A percentile compares a stretch with the other conserved stretches of the same genome.
phyloP scores from a whole-genome alignment of 1,140 invertebrate genomes.

The Wasmannia auropunctata region DNA sequence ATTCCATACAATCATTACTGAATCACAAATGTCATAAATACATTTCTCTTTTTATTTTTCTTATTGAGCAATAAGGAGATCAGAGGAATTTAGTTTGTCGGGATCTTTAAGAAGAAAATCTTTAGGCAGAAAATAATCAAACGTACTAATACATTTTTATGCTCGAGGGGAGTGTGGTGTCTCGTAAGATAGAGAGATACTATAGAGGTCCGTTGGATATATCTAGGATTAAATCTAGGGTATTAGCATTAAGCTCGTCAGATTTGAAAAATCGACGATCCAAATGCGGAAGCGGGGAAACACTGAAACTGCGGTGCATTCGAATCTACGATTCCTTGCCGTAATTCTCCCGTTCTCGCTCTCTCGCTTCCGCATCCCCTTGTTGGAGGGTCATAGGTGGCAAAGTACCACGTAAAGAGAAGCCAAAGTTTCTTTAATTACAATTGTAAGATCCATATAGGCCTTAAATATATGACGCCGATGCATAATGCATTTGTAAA shows the following conservation, averaged over 20 bases:
- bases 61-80: background rate
- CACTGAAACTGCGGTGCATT: background rate
- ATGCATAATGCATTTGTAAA: constrained; percentile 63
- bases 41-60: background rate
- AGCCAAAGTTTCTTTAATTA: constrained; percentile 57
- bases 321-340: background rate
- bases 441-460: constrained; percentile 53
- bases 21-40: background rate
- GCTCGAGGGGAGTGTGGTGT: constrained; percentile 6
- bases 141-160: constrained; percentile 33
- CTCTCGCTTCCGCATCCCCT: background rate
- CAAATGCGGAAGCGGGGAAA: constrained; percentile 13
- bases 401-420: background rate
- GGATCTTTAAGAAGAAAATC: background rate
- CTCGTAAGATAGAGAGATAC: background rate
- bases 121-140: constrained; percentile 39
- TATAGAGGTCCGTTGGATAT: constrained; percentile 1
- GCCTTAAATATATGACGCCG: constrained; percentile 57
- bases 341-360: background rate
- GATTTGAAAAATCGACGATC: constrained; percentile 17
- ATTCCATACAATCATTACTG: background rate
- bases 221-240: constrained; percentile 35
- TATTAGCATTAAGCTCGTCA: constrained; percentile 18
- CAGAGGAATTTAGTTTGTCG: background rate
- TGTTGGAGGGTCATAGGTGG: background rate